Percentiles rank a stretch among this genome's conserved stretches.
phyloP scores from a whole-genome alignment of 2,113 vertebrate species.

The Acanthisitta chloris region DNA sequence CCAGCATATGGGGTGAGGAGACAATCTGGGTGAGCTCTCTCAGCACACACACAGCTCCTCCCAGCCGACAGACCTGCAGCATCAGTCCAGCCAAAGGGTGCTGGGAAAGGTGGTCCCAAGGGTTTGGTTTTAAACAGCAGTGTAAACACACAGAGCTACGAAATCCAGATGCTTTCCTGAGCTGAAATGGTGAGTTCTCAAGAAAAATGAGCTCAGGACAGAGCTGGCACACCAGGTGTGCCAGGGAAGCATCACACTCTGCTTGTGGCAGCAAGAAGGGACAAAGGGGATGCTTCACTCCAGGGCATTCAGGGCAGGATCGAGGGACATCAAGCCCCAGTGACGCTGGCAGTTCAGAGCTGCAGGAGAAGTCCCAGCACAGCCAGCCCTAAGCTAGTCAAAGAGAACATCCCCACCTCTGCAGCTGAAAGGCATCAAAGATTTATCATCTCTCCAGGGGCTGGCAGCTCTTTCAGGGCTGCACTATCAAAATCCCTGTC shows the following conservation, averaged over 20 bases:
- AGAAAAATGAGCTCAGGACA: background rate
- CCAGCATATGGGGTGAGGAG: background rate
- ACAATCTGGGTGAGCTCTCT: background rate
- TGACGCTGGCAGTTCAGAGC: background rate
- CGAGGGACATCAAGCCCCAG: background rate
- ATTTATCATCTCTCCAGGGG: background rate
- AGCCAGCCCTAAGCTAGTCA: background rate
- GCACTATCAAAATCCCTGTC: background rate
- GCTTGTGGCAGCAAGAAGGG: background rate
- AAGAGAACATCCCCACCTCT: background rate
- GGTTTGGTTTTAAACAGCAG: background rate
- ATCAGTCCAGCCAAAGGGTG: background rate
- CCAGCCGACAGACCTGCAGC: background rate
- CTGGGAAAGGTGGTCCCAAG: background rate
- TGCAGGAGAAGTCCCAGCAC: background rate
- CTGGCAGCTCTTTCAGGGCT: background rate
- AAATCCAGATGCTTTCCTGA: background rate
- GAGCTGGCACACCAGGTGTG: background rate
- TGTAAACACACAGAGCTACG: background rate
- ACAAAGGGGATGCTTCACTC: background rate
- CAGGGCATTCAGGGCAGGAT: background rate
- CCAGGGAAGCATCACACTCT: background rate
- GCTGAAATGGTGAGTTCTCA: background rate
- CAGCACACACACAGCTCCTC: background rate
- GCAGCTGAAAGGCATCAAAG: background rate